Conservation (phyloP, 2,888 invertebrate species). For the Penaeus monodon region DNA sequence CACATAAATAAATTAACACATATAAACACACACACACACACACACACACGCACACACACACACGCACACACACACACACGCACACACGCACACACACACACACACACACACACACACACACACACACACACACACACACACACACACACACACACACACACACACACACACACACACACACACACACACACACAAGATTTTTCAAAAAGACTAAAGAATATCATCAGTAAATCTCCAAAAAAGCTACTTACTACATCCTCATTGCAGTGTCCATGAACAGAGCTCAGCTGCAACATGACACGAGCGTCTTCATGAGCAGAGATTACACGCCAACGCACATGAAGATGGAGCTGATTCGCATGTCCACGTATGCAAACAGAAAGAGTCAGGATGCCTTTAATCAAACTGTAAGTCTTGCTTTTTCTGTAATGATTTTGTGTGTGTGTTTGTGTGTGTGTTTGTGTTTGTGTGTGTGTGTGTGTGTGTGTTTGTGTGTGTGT, state of each 20-base stretch:
- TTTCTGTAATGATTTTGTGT: too few relatives aligned
- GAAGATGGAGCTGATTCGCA: constrained; percentile 18
- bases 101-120: not conserved
- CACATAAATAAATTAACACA: not conserved
- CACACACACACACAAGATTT: not conserved
- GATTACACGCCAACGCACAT: constrained; percentile 35
- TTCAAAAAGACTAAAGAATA: too few relatives aligned
- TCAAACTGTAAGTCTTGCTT: constrained; percentile 22
- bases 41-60: not conserved
- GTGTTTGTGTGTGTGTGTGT: too few relatives aligned
- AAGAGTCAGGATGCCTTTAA: constrained; percentile 53
- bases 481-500: too few relatives aligned
- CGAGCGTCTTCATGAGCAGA: constrained; percentile 19
- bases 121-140: not conserved
- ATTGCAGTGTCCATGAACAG: constrained; percentile 60
- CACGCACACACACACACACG: too few relatives aligned
- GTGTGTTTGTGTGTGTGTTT: too few relatives aligned
- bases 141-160: not conserved
- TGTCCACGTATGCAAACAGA: constrained; percentile 37
- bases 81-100: not conserved
- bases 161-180: too few relatives aligned
- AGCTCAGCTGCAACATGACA: constrained; percentile 38
- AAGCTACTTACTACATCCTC: not conserved
- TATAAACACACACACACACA: not conserved
- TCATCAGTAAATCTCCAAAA: not conserved